phyloP scores from a whole-genome alignment of 2,797 vertebrate genomes.

The Spinibarbus caldwelli region DNA sequence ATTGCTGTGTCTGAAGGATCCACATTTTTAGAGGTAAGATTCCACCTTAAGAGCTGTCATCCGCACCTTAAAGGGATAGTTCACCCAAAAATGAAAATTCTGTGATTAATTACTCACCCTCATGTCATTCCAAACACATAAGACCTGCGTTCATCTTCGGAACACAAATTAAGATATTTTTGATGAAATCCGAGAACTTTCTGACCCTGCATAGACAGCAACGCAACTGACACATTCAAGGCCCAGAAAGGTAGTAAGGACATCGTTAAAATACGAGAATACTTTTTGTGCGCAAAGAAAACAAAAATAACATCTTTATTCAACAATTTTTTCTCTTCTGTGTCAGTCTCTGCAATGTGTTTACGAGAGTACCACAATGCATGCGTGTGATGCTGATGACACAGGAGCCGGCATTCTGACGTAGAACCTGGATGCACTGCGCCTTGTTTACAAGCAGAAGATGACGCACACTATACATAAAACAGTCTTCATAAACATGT shows the following conservation, averaged over 20 bases:
- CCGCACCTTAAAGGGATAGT: not conserved
- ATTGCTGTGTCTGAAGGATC: conserved; percentile 88
- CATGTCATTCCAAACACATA: not conserved
- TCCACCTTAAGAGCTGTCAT: not conserved
- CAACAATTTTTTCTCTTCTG: not conserved
- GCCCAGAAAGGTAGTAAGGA: not conserved
- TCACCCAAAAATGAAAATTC: not conserved
- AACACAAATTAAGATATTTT: not conserved
- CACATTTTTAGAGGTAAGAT: conserved; percentile 89
- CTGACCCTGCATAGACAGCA: not conserved
- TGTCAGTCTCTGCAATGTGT: not conserved
- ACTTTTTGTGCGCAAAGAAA: not conserved
- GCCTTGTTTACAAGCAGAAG: too few species aligned
- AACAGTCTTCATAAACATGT: not conserved
- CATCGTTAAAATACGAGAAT: not conserved
- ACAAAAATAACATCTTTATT: not conserved
- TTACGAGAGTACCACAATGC: not conserved
- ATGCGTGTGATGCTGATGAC: too few species aligned
- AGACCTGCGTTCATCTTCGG: not conserved
- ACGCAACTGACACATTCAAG: not conserved
- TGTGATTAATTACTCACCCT: not conserved
- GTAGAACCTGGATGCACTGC: too few species aligned
- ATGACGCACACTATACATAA: not conserved
- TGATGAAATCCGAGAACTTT: not conserved
- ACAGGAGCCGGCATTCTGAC: not conserved